These are phyloP conservation scores for Coregonus ussuriensis DNA, from an alignment of 2,797 vertebrate genomes.

Conservation along the genomic window DNA sequence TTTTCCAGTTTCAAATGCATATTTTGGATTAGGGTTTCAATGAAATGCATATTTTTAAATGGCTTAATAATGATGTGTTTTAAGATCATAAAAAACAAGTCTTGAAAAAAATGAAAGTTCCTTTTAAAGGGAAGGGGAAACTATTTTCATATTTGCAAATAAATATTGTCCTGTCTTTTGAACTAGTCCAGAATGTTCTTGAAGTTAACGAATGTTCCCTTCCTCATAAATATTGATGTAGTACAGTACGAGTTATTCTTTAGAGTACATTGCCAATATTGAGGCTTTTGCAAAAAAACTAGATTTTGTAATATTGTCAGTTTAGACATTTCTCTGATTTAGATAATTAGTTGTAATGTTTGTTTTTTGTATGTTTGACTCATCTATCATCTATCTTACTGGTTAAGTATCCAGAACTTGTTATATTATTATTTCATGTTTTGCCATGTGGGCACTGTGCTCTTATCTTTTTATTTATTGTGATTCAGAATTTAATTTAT, in stretches of 20 bases:
- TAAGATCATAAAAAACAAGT: conserved; percentile 3
- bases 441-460: not conserved
- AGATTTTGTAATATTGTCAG: not conserved
- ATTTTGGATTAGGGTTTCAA: not conserved
- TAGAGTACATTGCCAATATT: not conserved
- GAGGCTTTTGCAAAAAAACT: not conserved
- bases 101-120: not conserved
- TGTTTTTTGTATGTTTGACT: not conserved
- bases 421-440: not conserved
- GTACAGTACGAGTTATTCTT: not conserved
- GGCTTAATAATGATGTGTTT: conserved; percentile 7
- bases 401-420: not conserved
- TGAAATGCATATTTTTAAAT: not conserved
- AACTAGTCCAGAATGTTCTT: not conserved
- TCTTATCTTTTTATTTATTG: not conserved
- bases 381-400: not conserved
- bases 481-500: not conserved
- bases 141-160: not conserved
- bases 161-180: not conserved
- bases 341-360: not conserved
- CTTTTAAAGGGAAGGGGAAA: not conserved
- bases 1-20: not conserved
- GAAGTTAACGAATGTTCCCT: not conserved
- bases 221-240: not conserved
- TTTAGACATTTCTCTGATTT: not conserved